A percentile compares a stretch with the other conserved stretches of the same genome.
Conservation (phyloP, 2,797 vertebrate species). For the Protosalanx chinensis region DNA sequence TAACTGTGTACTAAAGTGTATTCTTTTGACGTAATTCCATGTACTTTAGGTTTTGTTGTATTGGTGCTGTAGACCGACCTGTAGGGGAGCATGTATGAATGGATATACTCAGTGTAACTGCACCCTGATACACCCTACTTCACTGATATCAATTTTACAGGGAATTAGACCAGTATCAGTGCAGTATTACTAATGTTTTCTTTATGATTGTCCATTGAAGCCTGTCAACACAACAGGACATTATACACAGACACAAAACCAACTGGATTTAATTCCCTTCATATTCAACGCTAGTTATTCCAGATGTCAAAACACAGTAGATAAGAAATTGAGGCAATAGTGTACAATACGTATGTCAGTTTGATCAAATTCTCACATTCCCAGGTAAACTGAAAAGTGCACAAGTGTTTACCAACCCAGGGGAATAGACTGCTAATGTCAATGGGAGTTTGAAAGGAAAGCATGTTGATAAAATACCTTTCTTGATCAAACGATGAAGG, state of each 20-base stretch:
- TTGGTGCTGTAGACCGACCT: not conserved
- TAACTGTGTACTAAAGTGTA: slow-evolving; percentile 56
- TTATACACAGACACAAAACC: not conserved
- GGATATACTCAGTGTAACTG: not conserved
- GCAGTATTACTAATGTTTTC: not conserved
- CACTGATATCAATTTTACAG: not conserved
- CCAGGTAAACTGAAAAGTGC: too few species aligned
- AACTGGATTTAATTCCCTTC: not conserved
- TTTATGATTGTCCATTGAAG: not conserved
- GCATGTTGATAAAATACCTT: too few species aligned
- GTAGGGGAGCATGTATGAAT: not conserved
- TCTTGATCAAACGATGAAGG: too few species aligned
- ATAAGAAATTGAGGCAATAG: not conserved
- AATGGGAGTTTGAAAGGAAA: not conserved
- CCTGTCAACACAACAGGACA: too few species aligned
- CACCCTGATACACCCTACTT: not conserved
- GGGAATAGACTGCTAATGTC: not conserved
- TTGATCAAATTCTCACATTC: too few species aligned
- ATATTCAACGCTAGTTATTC: not conserved
- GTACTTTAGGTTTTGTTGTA: not conserved
- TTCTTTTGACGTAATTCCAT: not conserved
- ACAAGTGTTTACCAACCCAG: too few species aligned
- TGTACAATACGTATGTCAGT: not conserved
- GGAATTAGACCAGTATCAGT: not conserved
- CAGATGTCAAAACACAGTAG: not conserved